A percentile compares a stretch with the other conserved stretches of the same genome.
Conservation (phyloP, 2,888 invertebrate species). For the Piscicola geometra region DNA sequence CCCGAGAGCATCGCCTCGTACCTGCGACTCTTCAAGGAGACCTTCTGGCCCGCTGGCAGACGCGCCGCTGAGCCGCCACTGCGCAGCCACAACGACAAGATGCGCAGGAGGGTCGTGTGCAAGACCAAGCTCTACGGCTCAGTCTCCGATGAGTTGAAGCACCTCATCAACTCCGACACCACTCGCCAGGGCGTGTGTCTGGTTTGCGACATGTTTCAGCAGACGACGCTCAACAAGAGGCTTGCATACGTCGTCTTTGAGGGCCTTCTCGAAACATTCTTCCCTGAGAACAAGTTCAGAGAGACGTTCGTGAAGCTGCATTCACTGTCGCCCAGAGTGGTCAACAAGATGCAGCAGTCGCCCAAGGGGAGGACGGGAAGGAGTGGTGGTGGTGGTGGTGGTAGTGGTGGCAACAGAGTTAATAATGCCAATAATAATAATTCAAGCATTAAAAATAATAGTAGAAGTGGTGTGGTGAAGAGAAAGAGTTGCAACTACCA, state of each 20-base stretch:
- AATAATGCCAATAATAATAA: slow-evolving; percentile 8
- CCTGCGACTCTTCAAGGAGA: slow-evolving; percentile 61
- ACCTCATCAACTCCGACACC: slow-evolving; percentile 82
- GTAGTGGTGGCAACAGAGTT: background rate
- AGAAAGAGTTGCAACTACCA: background rate
- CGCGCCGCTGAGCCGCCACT: slow-evolving; percentile 60
- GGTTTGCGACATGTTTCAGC: slow-evolving; percentile 82
- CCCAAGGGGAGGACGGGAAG: background rate
- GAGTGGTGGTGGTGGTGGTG: slow-evolving; percentile 9
- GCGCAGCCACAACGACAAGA: slow-evolving; percentile 63
- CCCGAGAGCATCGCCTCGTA: slow-evolving; percentile 83
- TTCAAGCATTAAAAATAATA: background rate
- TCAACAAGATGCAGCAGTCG: background rate
- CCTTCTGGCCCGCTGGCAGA: slow-evolving; percentile 62
- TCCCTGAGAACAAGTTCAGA: slow-evolving; percentile 72
- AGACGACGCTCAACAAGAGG: slow-evolving; percentile 75
- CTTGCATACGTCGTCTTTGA: slow-evolving; percentile 77
- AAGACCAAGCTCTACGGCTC: slow-evolving; percentile 72
- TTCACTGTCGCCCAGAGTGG: slow-evolving; percentile 53
- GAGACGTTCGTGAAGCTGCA: slow-evolving; percentile 71
- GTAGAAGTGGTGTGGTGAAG: background rate
- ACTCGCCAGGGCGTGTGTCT: slow-evolving; percentile 75
- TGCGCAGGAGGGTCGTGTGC: slow-evolving; percentile 76
- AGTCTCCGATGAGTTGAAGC: slow-evolving; percentile 74
- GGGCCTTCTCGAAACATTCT: slow-evolving; percentile 71